Base-by-base conservation (phyloP, 2,888 invertebrate species). In the Rhimphoctona megacephalus region DNA sequence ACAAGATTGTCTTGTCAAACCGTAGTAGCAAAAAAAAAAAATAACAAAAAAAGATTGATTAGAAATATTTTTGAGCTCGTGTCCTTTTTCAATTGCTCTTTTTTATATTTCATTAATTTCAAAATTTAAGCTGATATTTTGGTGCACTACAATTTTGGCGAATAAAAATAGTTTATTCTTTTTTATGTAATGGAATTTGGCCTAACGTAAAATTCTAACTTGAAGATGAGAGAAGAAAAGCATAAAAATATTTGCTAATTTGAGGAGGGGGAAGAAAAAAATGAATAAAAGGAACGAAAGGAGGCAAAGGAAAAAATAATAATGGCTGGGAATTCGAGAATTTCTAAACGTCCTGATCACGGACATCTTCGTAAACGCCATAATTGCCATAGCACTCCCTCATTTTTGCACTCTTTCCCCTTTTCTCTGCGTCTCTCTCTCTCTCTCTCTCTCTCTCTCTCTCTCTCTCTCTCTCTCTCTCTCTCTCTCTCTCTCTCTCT, bases 281-380 rank as follows among this genome's bases (percentile, higher is more conserved):
- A 36, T n/a, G 17, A 39, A 46, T 3, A 46, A 57, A 57, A 19
- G 25, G 11, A 14, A 67, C 30, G 49, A 72, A 85, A 14, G 33
- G 30, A 77, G 30, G 2, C 9, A n/a, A 72, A n/a, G 49, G 36
- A 17, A 25, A 64, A 81, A 78, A 82, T 69, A 69, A 80, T 73
- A 81, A 77, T 80, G 57, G n/a, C 72, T 67, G 81, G 78, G 67
- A 83, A 70, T 85, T 83, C 66, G 83, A 70, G 83, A 73, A 76
- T 64, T 70, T 57, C 64, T 83, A 81, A 87, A 81, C 78, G 83
- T 77, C 78, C 67, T 17, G 81, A 88, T 88, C 83, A 85, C 79
- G 82, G 64, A 86, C 83, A 83, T 86, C 81, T 80, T 74, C 83
- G 85, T 87, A 86, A 89, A 86, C 64, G 87, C 88, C 85, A 87